A percentile compares a stretch with the other conserved stretches of the same genome.
phyloP scores from a whole-genome alignment of 2,888 invertebrate genomes.

The Pristionchus entomophagus region DNA sequence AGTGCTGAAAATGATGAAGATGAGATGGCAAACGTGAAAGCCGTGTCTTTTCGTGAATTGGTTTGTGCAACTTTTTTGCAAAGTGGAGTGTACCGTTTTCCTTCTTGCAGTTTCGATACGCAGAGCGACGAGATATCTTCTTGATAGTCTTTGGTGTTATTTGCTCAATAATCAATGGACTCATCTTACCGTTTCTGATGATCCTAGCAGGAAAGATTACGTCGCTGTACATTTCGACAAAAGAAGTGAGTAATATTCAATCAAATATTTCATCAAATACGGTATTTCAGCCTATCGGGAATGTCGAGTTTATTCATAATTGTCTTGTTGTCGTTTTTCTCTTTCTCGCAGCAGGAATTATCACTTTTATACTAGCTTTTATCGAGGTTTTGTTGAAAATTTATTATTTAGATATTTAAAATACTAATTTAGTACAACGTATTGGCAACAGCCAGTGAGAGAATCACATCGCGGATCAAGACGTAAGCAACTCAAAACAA shows the following conservation, averaged over 20 bases:
- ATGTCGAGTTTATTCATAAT: background rate
- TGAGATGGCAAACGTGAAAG: background rate
- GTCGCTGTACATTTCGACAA: constrained; percentile 12
- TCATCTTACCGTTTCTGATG: background rate
- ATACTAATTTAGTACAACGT: background rate
- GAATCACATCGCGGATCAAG: constrained; percentile 26
- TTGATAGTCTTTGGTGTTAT: constrained; percentile 16
- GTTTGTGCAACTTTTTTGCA: background rate
- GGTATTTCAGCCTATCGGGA: constrained; percentile 35
- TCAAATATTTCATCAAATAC: background rate
- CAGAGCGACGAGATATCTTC: background rate
- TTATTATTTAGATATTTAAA: background rate
- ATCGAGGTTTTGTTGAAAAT: background rate
- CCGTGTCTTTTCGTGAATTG: constrained; percentile 7
- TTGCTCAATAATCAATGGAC: constrained; percentile 14
- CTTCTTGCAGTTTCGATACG: constrained; percentile 39
- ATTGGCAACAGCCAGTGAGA: background rate
- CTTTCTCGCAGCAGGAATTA: background rate
- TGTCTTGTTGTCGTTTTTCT: background rate
- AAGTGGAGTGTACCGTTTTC: background rate
- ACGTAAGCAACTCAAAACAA: background rate
- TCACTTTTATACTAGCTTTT: background rate
- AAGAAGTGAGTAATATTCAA: background rate
- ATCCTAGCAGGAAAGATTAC: background rate
- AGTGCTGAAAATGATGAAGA: constrained; percentile 20